Conservation (phyloP, 2,113 vertebrate species). For the Nothocercus nigrocapillus region DNA sequence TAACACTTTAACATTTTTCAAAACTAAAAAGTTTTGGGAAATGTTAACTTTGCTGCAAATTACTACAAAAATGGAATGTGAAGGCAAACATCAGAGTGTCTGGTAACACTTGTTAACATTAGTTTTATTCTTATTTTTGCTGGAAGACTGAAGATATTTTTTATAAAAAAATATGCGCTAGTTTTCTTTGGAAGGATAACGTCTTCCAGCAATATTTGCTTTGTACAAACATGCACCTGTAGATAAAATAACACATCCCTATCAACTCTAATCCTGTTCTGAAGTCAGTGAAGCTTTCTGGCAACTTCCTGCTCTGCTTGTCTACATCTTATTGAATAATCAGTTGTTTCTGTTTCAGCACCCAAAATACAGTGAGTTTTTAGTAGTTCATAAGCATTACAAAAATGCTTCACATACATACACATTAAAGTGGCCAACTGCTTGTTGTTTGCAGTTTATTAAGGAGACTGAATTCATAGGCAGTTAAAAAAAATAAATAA, state of each 20-base stretch:
- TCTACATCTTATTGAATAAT: neutral
- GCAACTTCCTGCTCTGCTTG: neutral
- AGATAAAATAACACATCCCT: neutral
- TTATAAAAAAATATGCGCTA: neutral
- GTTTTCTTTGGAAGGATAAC: neutral
- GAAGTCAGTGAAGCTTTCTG: neutral
- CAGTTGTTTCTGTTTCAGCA: neutral
- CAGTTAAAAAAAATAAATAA: neutral
- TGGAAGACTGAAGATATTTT: neutral
- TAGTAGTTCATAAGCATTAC: neutral
- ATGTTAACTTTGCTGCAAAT: neutral
- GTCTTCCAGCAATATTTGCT: neutral
- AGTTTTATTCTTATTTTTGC: neutral
- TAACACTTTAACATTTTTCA: neutral
- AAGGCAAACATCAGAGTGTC: neutral
- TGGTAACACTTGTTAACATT: neutral
- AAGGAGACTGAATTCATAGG: slow-evolving; percentile 14
- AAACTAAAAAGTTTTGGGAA: neutral
- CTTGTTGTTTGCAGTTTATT: slow-evolving; percentile 57
- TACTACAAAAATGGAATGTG: neutral
- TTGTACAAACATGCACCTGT: neutral
- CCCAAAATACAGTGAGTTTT: neutral
- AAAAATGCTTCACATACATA: neutral
- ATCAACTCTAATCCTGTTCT: neutral
- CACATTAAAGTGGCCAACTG: neutral